Base-by-base conservation (phyloP, 2,888 invertebrate species). In the Megalurothrips usitatus region DNA sequence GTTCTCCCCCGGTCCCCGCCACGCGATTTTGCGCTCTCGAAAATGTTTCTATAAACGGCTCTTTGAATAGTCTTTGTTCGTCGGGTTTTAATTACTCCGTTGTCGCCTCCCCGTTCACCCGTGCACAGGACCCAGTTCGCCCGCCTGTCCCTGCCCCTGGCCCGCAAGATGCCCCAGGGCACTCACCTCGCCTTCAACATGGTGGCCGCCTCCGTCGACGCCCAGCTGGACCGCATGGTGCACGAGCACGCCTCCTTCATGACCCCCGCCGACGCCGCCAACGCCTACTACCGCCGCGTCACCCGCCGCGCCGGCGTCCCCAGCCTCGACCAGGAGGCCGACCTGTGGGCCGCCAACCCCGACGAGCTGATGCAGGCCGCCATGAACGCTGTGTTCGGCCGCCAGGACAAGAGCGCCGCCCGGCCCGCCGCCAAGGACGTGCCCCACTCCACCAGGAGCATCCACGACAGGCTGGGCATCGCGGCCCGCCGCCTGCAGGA, bases 131-230 rank as follows among this genome's bases (percentile, higher is more conserved):
- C 83, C 34, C 78, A 81, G 68, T 83, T 83, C 26, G 84, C 85
- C 48, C 82, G 82, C 26, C 82, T 84, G 43, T 84, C 84, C 75
- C 82, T 84, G 6, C 82, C 84, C 19, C 80, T 85, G 80, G 82
- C 83, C 80, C 85, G 84, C 79, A 83, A 84, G 19, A 80, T 83
- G 78, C 63, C 80, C 19, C 79, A 52, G 2, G 78, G 79, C 8
- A 8, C 52, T 9, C 80, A 82, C 49, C 81, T 63, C 11, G 80
- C 82, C 3, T 80, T 80, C 79, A 83, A 81, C 81, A 17, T 80
- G 14, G 63, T 83, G 63, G 43, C 75, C 14, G 58, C 82, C 6
- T 63, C 43, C 43, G 26, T 79, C 11, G n/a, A 80, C n/a, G 75
- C 79, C 17, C 79, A 81, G 10, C 75, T 83, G 19, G 79, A 82